Conservation (phyloP, 1,140 invertebrate genomes). For the Neotoxoptera formosana region DNA sequence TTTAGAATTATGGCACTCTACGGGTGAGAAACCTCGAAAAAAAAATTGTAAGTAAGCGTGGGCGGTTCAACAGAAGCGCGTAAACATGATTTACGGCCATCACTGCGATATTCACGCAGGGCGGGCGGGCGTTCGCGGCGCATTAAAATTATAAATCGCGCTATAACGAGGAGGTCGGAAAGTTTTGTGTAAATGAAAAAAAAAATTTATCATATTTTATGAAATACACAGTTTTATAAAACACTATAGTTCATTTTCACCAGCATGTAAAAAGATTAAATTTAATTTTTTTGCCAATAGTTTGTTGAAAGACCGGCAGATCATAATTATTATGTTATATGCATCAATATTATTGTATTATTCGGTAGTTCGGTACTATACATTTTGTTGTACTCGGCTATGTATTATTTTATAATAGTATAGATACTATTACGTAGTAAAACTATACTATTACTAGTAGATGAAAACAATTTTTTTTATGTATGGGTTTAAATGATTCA, state of each 20-base stretch:
- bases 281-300: background rate
- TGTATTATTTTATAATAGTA: background rate
- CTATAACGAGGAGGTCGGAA: conserved; percentile 7
- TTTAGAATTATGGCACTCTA: conserved; percentile 1
- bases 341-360: background rate
- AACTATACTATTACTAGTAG: background rate
- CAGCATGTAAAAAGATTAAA: background rate
- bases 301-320: background rate
- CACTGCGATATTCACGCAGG: background rate
- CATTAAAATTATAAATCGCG: conserved; percentile 39
- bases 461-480: background rate
- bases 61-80: conserved; percentile 18
- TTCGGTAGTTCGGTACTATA: background rate
- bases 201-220: background rate
- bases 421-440: background rate
- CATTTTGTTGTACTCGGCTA: background rate
- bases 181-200: background rate
- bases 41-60: conserved; percentile 17
- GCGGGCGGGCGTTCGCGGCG: background rate
- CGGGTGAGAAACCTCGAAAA: background rate
- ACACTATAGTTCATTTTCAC: background rate
- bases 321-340: background rate
- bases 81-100: conserved; percentile 34
- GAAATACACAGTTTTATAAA: background rate
- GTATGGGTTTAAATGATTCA: background rate